Conservation (phyloP, 2,113 vertebrate genomes). For the Spheniscus mendiculus region DNA sequence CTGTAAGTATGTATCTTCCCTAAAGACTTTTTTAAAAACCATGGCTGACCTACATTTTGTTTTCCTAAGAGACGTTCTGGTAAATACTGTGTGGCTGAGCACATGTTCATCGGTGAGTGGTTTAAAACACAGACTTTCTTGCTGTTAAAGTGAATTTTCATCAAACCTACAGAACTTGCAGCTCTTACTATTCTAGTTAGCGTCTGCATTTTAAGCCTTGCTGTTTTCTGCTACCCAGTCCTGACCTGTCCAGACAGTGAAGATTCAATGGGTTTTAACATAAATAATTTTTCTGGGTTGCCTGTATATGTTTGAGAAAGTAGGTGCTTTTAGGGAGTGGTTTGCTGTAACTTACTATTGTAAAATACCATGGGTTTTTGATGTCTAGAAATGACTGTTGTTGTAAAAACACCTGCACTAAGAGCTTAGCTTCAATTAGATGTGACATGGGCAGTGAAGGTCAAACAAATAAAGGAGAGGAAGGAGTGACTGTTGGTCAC, state of each 20-base stretch:
- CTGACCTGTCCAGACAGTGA: background rate
- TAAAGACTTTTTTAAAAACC: background rate
- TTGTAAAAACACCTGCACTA: background rate
- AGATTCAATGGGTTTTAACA: background rate
- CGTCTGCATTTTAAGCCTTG: background rate
- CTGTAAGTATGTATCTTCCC: background rate
- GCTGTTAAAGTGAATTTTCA: background rate
- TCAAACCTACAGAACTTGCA: background rate
- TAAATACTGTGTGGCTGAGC: background rate
- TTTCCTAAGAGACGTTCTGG: background rate
- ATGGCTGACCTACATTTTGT: background rate
- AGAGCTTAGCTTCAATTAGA: background rate
- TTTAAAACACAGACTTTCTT: background rate
- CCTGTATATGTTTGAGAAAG: background rate
- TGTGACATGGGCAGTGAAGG: background rate
- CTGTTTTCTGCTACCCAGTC: background rate
- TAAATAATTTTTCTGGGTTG: background rate
- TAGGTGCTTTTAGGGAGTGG: background rate
- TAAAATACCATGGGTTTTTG: background rate
- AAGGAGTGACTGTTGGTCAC: background rate
- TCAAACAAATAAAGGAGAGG: slow-evolving; percentile 1
- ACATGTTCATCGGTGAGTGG: accelerated
- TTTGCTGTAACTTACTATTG: background rate
- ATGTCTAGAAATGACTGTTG: background rate
- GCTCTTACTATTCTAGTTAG: background rate